Percentiles rank a stretch among this genome's conserved stretches.
Conservation (phyloP, 2,888 invertebrate genomes). For the Octodonta nipae region DNA sequence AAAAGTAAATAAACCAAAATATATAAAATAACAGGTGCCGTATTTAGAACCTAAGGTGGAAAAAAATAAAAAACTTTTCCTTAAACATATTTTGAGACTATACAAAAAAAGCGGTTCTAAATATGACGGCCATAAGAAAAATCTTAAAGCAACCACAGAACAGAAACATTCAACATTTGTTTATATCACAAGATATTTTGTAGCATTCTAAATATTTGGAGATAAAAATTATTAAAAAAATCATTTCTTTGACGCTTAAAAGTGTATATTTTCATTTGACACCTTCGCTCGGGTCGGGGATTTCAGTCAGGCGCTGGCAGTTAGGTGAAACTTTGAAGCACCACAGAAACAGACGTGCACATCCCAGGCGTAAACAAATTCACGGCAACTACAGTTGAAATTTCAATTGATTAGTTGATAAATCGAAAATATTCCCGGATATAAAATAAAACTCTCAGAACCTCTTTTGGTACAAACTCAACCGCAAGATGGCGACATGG, state of each 20-base stretch:
- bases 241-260: not conserved
- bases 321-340: too few species aligned
- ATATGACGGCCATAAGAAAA: not conserved
- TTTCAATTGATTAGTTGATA: too few species aligned
- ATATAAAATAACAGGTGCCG: conserved; percentile 9
- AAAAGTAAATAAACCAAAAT: conserved; percentile 2
- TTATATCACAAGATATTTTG: conserved; percentile 25
- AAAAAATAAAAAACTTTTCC: conserved; percentile 11
- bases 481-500: too few species aligned
- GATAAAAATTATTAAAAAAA: conserved; percentile 5
- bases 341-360: too few species aligned
- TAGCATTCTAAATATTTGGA: conserved; percentile 15
- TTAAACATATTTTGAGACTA: too few species aligned
- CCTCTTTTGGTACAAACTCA: too few species aligned
- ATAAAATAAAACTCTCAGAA: too few species aligned
- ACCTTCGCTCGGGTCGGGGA: too few species aligned
- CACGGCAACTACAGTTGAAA: too few species aligned
- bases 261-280: conserved; percentile 10
- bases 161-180: conserved; percentile 18
- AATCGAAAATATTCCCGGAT: not conserved
- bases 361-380: too few species aligned
- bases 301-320: too few species aligned
- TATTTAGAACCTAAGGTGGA: conserved; percentile 9
- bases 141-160: conserved; percentile 19
- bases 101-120: too few species aligned